Base-by-base conservation (phyloP, 2,888 invertebrate species). In the Hypselothyrea guttata region DNA sequence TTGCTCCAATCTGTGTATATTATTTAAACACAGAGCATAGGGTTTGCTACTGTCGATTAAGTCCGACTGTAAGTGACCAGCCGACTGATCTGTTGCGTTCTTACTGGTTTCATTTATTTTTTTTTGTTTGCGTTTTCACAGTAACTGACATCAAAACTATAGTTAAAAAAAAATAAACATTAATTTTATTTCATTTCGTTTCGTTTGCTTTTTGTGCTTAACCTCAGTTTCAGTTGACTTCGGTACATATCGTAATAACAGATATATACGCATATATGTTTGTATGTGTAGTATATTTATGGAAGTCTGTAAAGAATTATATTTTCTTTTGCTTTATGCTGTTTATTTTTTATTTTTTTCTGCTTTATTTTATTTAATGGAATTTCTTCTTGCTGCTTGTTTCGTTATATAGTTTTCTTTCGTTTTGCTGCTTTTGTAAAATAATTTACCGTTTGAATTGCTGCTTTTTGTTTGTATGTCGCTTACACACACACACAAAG, bases 381-480 rank as follows among this genome's bases (percentile, higher is more conserved):
- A 67, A 67, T 71, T 71, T 73, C 56, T 55, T 59, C 56, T 55
- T 59, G 52, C 55, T 68, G 41, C 38, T 61, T 71, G 31, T 65
- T 58, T 54, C 53, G 52, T 55, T 22, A 57, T 65, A 55, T 52
- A 60, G 57, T 72, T 72, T 70, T 68, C 63, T 72, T 70, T 68
- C 54, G 42, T 55, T 59, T n/a, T 47, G 48, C 51, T 57, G 78
- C 84, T 67, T 84, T 75, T 71, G 71, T 77, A 75, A 76, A 73
- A 84, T 77, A 82, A 75, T 84, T 81, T 88, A 86, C 87, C 88
- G 86, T 87, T 87, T 63, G 75, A 81, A 84, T 75, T 71, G 74
- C 74, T 73, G 68, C 57, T 74, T 55, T 58, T 51, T 61, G 51
- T 38, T 44, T 38, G 51, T 66, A 62, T 58, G 44, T 41, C 13